These are phyloP conservation scores for Zoroaster sp. DNA, from an alignment of 53 echinoderm and acorn worm species.

Conservation along the genomic window DNA sequence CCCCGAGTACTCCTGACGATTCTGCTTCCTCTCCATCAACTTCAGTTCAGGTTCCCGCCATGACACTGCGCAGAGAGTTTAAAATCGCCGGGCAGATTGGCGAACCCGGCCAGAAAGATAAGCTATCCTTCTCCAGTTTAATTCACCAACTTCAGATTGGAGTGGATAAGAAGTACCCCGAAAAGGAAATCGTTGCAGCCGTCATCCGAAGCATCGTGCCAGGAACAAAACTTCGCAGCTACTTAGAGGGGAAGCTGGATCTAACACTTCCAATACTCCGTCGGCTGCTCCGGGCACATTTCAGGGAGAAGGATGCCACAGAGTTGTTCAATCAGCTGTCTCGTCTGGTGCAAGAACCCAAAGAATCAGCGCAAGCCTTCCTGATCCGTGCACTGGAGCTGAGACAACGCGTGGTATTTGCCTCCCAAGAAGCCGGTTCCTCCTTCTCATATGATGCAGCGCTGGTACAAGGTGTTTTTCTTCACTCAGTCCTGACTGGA, in stretches of 20 bases:
- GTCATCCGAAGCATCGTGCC: no score
- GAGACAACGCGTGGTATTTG: slow-evolving; percentile 32
- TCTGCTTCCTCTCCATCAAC: not conserved
- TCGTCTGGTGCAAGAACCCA: no score
- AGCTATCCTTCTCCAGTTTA: slow-evolving; percentile 32
- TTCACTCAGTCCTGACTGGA: slow-evolving; percentile 34
- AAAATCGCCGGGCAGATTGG: slow-evolving; percentile 56
- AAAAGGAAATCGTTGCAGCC: not conserved
- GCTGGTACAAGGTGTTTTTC: not conserved
- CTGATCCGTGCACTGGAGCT: no score
- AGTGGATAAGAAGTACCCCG: not conserved
- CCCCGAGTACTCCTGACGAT: not conserved
- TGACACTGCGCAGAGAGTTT: not conserved
- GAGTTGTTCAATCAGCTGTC: no score
- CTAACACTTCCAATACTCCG: no score
- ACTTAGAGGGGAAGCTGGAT: no score
- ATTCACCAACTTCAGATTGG: slow-evolving; percentile 30
- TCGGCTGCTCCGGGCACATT: no score
- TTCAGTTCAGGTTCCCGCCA: not conserved
- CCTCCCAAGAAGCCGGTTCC: slow-evolving; percentile 24
- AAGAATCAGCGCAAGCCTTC: slow-evolving; percentile 14
- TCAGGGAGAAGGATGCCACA: no score
- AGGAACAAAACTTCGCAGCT: no score
- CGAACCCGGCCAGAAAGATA: slow-evolving; percentile 56
- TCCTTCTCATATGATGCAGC: slow-evolving; percentile 21